Conservation (phyloP, 2,888 invertebrate species). For the Ptychoptera contaminata region DNA sequence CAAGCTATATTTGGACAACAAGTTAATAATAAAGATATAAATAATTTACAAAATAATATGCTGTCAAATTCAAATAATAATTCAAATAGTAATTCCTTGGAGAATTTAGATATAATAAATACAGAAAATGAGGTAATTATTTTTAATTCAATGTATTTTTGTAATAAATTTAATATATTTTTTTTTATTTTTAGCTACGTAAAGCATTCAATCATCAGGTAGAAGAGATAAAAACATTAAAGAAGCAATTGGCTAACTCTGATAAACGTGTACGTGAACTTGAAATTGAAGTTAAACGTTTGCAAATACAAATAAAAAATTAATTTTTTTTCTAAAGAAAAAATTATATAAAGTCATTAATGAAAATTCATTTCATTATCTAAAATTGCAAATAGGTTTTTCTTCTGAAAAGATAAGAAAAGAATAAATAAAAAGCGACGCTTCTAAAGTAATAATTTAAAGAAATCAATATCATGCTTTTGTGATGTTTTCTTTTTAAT, state of each 20-base stretch:
- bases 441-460: too few relatives aligned
- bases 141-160: slow-evolving; percentile 1
- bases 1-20: slow-evolving; percentile 58
- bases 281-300: slow-evolving; percentile 49
- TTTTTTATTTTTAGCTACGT: slow-evolving; percentile 40
- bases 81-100: slow-evolving; percentile 12
- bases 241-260: slow-evolving; percentile 60
- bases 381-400: too few relatives aligned
- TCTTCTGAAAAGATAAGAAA: too few relatives aligned
- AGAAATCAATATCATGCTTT: too few relatives aligned
- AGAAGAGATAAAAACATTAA: slow-evolving; percentile 61
- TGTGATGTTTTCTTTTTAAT: too few relatives aligned
- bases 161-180: slow-evolving; percentile 3
- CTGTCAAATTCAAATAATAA: slow-evolving; percentile 9
- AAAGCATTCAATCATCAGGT: slow-evolving; percentile 61
- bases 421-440: too few relatives aligned
- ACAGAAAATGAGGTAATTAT: slow-evolving; percentile 14
- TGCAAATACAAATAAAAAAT: slow-evolving; percentile 7
- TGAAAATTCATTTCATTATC: too few relatives aligned
- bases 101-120: slow-evolving; percentile 11
- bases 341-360: too few relatives aligned
- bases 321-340: neutral
- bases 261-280: slow-evolving; percentile 67
- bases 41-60: slow-evolving; percentile 13
- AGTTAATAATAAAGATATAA: slow-evolving; percentile 23